Evolutionary conservation across 2,797 vertebrate species (phyloP), one percentile per base, ranked within the genome.

Genomic region (Enteromius radiatus): DNA sequence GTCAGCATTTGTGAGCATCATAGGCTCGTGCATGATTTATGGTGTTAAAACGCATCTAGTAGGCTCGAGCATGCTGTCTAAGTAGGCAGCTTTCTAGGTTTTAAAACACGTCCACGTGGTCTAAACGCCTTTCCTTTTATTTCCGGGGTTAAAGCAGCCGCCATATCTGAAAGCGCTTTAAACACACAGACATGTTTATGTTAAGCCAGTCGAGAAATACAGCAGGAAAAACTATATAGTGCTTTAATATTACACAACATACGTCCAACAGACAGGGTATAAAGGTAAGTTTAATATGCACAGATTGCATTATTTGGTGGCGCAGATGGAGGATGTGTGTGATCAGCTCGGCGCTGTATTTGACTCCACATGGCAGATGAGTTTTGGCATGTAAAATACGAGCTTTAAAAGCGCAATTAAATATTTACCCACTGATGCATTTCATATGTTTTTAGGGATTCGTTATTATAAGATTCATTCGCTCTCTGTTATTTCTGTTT

Each of bases 171-270:
- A 84, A 67, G 76, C 49, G 81, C 65, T 70, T 76, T 81, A 81
- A 83, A 80, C 68, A 19, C 73, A 80, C 71, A 83, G 63, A 81
- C 69, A 76, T 75, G 83, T 84, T 74, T 80, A 76, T 81, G 33
- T 71, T 38, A 1, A 75, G 45, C 21, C 79, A 71, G 68, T 64
- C 17, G 9, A 52, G 56, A 81, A 80, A 80, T 19, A 84, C 78
- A 52, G 33, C 31, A 43, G 28, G 47, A 41, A 64, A 17, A 26
- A 43, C 56, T 21, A 43, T 65, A 70, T 74, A 83, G 71, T 45
- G 61, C n/a, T n/a, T 76, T 31, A 28, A 45, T 49, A 67, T n/a
- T 12, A 68, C 11, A 19, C 14, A 10, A 23, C 2, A 67, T 49
- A 82, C 71, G 23, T 65, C 71, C 31, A n/a, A 21, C 56, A 38